Conservation (phyloP, 2,888 invertebrate species). For the Epistrophella euchroma region DNA sequence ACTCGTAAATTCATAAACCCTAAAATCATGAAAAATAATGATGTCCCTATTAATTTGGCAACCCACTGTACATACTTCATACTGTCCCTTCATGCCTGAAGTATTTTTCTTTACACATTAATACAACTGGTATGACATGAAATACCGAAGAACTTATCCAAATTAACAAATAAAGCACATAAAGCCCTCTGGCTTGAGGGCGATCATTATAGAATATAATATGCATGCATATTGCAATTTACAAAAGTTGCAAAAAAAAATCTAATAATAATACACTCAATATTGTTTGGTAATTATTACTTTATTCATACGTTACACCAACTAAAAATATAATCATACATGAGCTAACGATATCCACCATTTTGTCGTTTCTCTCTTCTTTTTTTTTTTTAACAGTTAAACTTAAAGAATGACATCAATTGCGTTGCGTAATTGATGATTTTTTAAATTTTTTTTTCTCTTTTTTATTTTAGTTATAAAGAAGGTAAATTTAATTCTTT, state of each 20-base stretch:
- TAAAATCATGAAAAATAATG: no score
- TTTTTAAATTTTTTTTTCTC: constrained; percentile 20
- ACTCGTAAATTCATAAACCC: no score
- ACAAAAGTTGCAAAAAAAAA: no score
- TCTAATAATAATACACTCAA: not conserved
- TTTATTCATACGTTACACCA: constrained; percentile 74
- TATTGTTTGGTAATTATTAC: constrained; percentile 59
- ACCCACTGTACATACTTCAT: no score
- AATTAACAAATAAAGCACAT: no score
- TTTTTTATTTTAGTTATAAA: constrained; percentile 28
- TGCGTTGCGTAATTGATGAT: constrained; percentile 65
- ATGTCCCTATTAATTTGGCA: no score
- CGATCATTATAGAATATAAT: not conserved
- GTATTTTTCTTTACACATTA: no score
- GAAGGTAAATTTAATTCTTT: constrained; percentile 11
- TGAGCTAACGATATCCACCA: constrained; percentile 67
- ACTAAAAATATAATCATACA: constrained; percentile 67
- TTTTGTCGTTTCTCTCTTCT: constrained; percentile 5
- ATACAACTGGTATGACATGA: no score
- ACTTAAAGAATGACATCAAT: constrained; percentile 63
- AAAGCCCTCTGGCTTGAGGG: no score
- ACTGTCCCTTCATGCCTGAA: no score
- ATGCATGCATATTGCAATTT: no score
- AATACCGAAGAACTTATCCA: no score
- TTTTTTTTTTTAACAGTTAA: constrained; percentile 45